Evolutionary conservation across 2,797 vertebrate species (phyloP).

Genomic region (Taeniopygia guttata): DNA sequence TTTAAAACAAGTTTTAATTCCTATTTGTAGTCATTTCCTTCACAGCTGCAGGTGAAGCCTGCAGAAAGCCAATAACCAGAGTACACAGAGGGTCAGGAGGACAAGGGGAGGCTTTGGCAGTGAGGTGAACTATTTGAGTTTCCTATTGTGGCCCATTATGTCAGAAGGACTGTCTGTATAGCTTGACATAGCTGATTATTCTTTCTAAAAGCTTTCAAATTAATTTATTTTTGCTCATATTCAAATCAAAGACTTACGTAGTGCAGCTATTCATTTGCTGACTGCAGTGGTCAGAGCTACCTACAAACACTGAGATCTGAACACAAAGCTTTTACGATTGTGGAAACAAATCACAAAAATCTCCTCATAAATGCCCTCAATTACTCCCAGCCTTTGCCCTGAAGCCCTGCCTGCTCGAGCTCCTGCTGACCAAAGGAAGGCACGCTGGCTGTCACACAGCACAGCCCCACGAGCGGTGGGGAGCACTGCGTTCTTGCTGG

Average conservation of each 20-base stretch:
- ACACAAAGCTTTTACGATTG: neutral
- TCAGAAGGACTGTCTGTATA: neutral
- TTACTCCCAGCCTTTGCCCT: neutral
- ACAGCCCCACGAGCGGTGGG: fast-evolving
- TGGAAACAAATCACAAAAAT: neutral
- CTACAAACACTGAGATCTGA: neutral
- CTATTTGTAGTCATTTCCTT: neutral
- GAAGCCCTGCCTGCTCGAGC: neutral
- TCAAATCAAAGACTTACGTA: neutral
- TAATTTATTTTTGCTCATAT: neutral
- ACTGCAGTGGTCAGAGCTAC: neutral
- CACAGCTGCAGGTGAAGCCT: neutral
- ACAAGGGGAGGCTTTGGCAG: neutral
- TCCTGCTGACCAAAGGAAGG: neutral
- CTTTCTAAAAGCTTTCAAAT: neutral
- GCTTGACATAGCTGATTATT: neutral
- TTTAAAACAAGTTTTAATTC: neutral
- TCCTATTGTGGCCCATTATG: neutral
- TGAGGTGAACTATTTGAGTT: neutral
- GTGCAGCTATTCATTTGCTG: neutral
- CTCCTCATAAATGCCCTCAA: neutral
- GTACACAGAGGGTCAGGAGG: neutral
- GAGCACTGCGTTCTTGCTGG: neutral
- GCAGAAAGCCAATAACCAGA: neutral
- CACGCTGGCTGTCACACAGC: neutral